Evolutionary conservation across 1,140 invertebrate species (phyloP), one percentile per base, ranked within the genome.

Genomic region (Drosophila lowei): DNA sequence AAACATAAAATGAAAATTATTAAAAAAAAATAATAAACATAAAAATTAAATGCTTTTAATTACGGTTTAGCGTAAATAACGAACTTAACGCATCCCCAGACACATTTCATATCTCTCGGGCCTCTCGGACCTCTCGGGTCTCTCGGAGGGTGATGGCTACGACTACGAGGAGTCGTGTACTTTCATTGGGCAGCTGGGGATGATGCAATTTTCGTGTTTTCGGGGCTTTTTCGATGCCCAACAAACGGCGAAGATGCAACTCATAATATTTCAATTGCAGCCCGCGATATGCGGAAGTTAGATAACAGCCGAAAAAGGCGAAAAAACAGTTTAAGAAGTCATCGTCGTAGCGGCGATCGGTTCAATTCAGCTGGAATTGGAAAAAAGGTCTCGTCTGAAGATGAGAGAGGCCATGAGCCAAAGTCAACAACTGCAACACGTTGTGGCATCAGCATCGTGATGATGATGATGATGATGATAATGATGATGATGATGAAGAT

Each of bases 201-300:
- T 68, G 52, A 47, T 38, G 62, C 49, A 54, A 30, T 23, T 54
- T 52, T 13, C n/a, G 41, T 23, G 7, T 21, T 41, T 67, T 48
- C 8, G 25, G 25, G 25, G 18, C 43, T 23, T 55, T 64, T 75
- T 49, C 49, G 43, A 41, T 43, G 79, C 18, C 57, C 73, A 70
- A 59, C 65, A 58, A 8, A 30, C 44, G n/a, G 4, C 6, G 49
- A 66, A 85, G 80, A 85, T 81, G 81, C 83, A 81, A 77, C 83
- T 85, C 81, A 85, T 86, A 81, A 86, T 75, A 53, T 55, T 65
- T 60, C 60, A 58, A 59, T 53, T 60, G 46, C 38, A 44, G 13
- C 34, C 61, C 67, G 52, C 67, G 78, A 83, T 71, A 83, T 52
- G 78, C 75, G 83, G 83, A 88, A 89, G 75, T 88, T 83, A 79